phyloP scores from a whole-genome alignment of 1,140 invertebrate species.

The Sweltsa coloradensis region DNA sequence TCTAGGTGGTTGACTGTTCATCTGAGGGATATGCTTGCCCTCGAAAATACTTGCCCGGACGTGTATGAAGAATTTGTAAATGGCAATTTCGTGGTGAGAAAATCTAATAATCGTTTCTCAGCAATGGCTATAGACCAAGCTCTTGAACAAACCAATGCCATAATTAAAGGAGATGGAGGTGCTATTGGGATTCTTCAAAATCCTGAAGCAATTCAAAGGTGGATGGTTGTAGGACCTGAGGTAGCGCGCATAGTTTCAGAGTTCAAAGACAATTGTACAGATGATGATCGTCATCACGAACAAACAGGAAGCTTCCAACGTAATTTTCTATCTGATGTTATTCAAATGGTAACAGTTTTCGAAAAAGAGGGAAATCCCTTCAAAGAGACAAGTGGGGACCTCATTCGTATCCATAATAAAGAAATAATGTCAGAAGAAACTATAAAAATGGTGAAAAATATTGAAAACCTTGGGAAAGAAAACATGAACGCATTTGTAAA shows the following conservation, averaged over 20 bases:
- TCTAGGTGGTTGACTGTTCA: neutral
- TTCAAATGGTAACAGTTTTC: too few relatives aligned
- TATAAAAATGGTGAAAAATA: too few relatives aligned
- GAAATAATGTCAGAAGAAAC: too few relatives aligned
- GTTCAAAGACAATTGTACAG: neutral
- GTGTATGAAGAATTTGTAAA: neutral
- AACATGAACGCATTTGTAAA: too few relatives aligned
- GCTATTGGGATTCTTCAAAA: constrained; percentile 8
- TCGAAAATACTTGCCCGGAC: neutral
- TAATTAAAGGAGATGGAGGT: constrained; percentile 13
- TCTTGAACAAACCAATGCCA: constrained; percentile 17
- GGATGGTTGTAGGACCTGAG: constrained; percentile 11
- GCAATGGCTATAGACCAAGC: constrained; percentile 15
- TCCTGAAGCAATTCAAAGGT: constrained; percentile 2
- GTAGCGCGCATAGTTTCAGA: neutral
- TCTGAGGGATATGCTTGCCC: neutral
- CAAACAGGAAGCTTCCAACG: too few relatives aligned
- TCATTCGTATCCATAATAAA: too few relatives aligned
- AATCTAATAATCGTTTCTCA: constrained; percentile 13
- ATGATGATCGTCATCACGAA: too few relatives aligned
- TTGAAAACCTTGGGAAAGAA: too few relatives aligned
- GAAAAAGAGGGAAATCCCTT: too few relatives aligned
- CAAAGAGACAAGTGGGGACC: too few relatives aligned
- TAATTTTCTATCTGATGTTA: too few relatives aligned
- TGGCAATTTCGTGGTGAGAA: constrained; percentile 9